These are phyloP conservation scores for Scomber colias DNA, from an alignment of 2,113 vertebrate genomes.

Conservation along the genomic window DNA sequence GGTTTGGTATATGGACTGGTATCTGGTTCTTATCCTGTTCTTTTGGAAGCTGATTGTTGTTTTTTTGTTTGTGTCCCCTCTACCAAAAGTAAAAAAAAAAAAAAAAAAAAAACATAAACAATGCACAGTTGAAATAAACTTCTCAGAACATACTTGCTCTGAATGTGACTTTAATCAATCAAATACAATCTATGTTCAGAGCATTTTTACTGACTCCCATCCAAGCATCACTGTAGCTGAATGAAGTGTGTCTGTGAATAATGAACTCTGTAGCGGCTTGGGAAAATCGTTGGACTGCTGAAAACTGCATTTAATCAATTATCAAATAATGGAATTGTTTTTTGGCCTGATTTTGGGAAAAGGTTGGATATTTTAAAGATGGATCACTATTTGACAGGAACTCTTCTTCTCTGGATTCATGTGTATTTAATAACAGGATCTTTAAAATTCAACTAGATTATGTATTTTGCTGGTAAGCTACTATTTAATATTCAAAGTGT, in stretches of 20 bases:
- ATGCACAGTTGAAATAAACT: constrained; percentile 1
- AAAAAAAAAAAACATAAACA: neutral
- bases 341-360: constrained; percentile 1
- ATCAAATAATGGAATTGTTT: constrained; percentile 50
- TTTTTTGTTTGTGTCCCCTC: neutral
- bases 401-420: neutral
- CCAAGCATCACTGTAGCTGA: constrained; percentile 22
- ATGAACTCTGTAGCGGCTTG: constrained; percentile 47
- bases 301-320: constrained; percentile 63
- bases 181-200: constrained; percentile 5
- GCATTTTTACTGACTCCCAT: constrained; percentile 18
- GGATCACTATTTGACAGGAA: neutral
- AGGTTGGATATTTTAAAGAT: constrained; percentile 16
- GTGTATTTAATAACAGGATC: neutral
- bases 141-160: neutral
- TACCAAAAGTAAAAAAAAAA: neutral
- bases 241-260: constrained; percentile 65
- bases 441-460: neutral
- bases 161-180: constrained; percentile 11
- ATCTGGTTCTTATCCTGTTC: neutral
- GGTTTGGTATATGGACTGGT: no score
- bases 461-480: neutral
- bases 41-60: neutral
- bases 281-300: constrained; percentile 28
- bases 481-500: neutral